A percentile compares a stretch with the other conserved stretches of the same genome.
These are phyloP conservation scores for Babylonia areolata DNA, from an alignment of 1,140 invertebrate species.

Conservation along the genomic window DNA sequence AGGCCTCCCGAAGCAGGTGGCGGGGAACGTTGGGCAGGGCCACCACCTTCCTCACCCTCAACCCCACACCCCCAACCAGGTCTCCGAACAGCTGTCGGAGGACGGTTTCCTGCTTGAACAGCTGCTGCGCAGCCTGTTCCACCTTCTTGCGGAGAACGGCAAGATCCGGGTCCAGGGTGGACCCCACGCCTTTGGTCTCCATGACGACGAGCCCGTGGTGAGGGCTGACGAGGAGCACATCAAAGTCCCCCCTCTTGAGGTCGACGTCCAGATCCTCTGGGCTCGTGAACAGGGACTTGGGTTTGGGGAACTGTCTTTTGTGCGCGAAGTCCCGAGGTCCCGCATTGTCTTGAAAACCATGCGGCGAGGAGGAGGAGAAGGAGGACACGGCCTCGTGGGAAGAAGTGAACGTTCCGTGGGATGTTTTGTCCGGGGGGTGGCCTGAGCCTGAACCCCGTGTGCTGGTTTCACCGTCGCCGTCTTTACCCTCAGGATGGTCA, in stretches of 20 bases:
- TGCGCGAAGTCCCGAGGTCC: neutral
- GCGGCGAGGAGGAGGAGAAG: too few relatives aligned
- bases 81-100: neutral
- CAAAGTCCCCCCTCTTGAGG: neutral
- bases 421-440: too few relatives aligned
- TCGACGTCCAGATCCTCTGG: neutral
- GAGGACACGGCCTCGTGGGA: too few relatives aligned
- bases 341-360: too few relatives aligned
- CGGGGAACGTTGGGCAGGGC: constrained; percentile 4
- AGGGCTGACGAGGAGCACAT: constrained; percentile 18
- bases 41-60: neutral
- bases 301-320: neutral
- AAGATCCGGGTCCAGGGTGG: neutral
- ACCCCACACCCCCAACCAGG: neutral
- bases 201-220: constrained; percentile 14
- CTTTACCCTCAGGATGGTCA: too few relatives aligned
- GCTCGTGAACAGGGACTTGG: neutral
- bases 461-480: too few relatives aligned
- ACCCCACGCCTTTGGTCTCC: constrained; percentile 20
- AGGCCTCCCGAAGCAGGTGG: neutral
- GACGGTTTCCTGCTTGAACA: neutral
- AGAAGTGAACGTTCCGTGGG: too few relatives aligned
- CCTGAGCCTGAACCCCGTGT: too few relatives aligned
- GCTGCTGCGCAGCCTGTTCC: neutral
- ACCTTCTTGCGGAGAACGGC: neutral